Evolutionary conservation across 1,140 invertebrate genomes (phyloP), one percentile per base, ranked within the genome.

Genomic region (Telenomus remus): DNA sequence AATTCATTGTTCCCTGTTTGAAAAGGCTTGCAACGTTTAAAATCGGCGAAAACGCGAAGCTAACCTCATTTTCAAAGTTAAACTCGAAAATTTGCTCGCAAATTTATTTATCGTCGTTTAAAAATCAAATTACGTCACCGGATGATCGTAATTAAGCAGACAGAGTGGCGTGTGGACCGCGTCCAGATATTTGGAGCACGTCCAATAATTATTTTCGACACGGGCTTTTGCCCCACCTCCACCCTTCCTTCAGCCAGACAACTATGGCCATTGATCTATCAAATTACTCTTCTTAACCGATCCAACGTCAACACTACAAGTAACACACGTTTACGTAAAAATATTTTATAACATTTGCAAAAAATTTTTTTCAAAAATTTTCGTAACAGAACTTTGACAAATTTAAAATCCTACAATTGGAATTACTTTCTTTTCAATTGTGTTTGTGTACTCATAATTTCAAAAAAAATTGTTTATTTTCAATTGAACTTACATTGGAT

Each of bases 241-340:
- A 4, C 39, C 13, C n/a, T 39, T 39, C 37, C 10, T 35, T 9
- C 1, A 39, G 9, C 3, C n/a, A n/a, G 37, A 11, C 37, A 39
- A 11, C 37, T 27, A 49, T 34, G 44, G 56, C 56, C 56, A 59
- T 49, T 59, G 56, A 59, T 59, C 56, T 49, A 49, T 48, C 47
- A 39, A 39, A 39, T 39, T 39, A 27, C 19, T 27, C 2, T 27
- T 27, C 6, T 27, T 27, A 27, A 27, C 19, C 19, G 19, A 27
- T 27, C 19, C 2, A 3, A 27, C 6, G 6, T 27, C 1, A 27
- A 27, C 19, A 27, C n/a, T n/a, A n/a, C n/a, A n/a, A n/a, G n/a
- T n/a, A n/a, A n/a, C n/a, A n/a, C n/a, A n/a, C n/a, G n/a, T n/a
- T n/a, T n/a, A n/a, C n/a, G n/a, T n/a, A n/a, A n/a, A n/a, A n/a